These are phyloP conservation scores for Tryphoninae sp. DNA, from an alignment of 2,888 invertebrate species.

Conservation along the genomic window DNA sequence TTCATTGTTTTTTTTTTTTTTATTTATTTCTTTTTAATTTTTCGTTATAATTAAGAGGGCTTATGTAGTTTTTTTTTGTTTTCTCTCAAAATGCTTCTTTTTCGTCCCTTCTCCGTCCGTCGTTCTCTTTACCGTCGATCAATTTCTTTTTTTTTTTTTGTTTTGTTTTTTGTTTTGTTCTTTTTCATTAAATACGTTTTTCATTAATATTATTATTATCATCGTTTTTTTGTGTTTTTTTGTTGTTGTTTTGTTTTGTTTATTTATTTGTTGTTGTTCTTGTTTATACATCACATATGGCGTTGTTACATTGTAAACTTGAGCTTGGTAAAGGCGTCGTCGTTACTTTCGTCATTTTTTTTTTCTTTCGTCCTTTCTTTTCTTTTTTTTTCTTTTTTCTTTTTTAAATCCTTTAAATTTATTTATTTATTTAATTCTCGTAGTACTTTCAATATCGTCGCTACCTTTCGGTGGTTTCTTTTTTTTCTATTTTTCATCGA, in stretches of 20 bases:
- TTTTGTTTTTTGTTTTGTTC: slow-evolving; percentile 18
- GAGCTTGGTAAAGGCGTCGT: slow-evolving; percentile 78
- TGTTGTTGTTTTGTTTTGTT: slow-evolving; percentile 11
- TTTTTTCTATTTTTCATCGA: slow-evolving; percentile 22
- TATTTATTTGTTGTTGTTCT: slow-evolving; percentile 53
- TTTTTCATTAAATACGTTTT: slow-evolving; percentile 53
- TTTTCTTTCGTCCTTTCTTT: slow-evolving; percentile 54
- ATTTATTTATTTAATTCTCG: slow-evolving; percentile 47
- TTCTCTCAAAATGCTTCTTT: slow-evolving; percentile 17
- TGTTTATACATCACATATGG: slow-evolving; percentile 71
- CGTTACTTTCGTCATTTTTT: slow-evolving; percentile 58
- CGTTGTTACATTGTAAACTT: slow-evolving; percentile 75
- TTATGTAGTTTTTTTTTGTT: slow-evolving; percentile 44
- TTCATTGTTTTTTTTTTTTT: slow-evolving; percentile 50
- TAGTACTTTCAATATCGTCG: slow-evolving; percentile 56
- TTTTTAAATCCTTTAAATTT: slow-evolving; percentile 50
- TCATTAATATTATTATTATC: slow-evolving; percentile 59
- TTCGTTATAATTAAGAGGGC: slow-evolving; percentile 55
- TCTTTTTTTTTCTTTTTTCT: slow-evolving; percentile 53
- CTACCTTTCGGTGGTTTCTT: slow-evolving; percentile 35
- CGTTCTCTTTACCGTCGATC: slow-evolving; percentile 16
- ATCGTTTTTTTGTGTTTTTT: slow-evolving; percentile 31
- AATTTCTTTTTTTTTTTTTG: slow-evolving; percentile 18
- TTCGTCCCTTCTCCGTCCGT: slow-evolving; percentile 15
- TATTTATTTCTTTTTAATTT: slow-evolving; percentile 26